phyloP scores from a whole-genome alignment of 2,797 vertebrate species.

The Etheostoma nigrum region DNA sequence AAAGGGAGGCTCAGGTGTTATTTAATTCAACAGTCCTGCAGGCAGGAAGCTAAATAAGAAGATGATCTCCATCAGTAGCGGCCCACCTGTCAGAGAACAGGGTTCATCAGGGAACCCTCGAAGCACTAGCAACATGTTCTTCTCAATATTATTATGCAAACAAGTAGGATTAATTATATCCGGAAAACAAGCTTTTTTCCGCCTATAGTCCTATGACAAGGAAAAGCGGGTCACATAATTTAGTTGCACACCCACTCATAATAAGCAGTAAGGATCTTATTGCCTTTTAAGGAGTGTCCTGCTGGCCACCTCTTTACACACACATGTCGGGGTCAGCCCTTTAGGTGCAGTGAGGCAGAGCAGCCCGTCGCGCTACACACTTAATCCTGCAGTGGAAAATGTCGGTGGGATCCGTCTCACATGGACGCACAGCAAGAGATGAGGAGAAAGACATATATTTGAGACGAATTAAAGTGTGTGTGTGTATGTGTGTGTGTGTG shows the following conservation, averaged over 20 bases:
- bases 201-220: conserved; percentile 65
- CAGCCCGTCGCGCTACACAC: conserved; percentile 62
- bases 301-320: conserved; percentile 64
- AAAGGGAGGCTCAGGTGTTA: conserved; percentile 69
- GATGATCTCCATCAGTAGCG: conserved; percentile 69
- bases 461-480: conserved; percentile 66
- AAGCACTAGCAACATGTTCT: conserved; percentile 47
- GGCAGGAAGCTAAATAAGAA: conserved; percentile 66
- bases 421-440: conserved; percentile 69
- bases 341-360: conserved; percentile 70
- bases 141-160: conserved; percentile 69
- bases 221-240: conserved; percentile 63
- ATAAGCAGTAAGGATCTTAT: conserved; percentile 69
- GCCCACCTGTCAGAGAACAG: conserved; percentile 67
- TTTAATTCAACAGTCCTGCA: conserved; percentile 75
- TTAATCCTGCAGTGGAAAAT: conserved; percentile 84
- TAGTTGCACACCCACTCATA: conserved; percentile 58
- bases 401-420: conserved; percentile 78
- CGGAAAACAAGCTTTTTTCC: conserved; percentile 75
- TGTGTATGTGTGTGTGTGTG: conserved; percentile 33
- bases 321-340: conserved; percentile 64
- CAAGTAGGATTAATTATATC: conserved; percentile 81
- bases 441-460: conserved; percentile 72
- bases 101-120: conserved; percentile 61
- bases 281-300: conserved; percentile 83